Evolutionary conservation across 2,888 invertebrate genomes (phyloP).

Genomic region (Chirona hameri): DNA sequence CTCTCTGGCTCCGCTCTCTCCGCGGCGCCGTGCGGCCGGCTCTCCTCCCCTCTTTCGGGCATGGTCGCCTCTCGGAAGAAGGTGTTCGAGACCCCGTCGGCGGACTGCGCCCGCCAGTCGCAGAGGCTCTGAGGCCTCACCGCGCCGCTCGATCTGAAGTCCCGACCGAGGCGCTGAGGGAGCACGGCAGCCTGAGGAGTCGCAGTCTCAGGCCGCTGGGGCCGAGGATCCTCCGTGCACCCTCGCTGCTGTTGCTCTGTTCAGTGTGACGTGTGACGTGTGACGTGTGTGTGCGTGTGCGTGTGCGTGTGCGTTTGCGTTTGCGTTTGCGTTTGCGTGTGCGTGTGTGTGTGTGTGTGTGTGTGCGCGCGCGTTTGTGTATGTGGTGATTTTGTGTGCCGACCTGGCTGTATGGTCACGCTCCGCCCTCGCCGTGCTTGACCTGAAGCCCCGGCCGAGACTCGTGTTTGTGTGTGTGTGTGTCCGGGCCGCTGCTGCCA

Average conservation of each 20-base stretch:
- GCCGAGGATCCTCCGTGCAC: background rate
- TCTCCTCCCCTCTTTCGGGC: constrained; percentile 54
- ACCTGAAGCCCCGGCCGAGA: background rate
- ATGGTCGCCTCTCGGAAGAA: constrained; percentile 70
- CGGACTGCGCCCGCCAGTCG: constrained; percentile 12
- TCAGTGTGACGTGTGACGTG: background rate
- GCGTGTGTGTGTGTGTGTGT: background rate
- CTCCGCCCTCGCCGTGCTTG: background rate
- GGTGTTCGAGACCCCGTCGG: constrained; percentile 54
- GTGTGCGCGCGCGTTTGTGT: background rate
- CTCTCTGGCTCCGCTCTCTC: constrained; percentile 44
- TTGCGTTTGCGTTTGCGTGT: background rate
- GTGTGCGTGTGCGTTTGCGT: background rate
- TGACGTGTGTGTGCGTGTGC: background rate
- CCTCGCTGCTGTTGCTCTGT: background rate
- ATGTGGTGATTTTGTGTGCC: background rate
- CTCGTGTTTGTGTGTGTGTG: background rate
- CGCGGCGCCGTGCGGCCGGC: constrained; percentile 49
- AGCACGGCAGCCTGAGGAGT: background rate
- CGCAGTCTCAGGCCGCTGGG: background rate
- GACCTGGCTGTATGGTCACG: no score
- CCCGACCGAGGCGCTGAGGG: no score
- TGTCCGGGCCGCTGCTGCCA: background rate
- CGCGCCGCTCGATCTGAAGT: no score
- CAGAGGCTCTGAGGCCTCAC: background rate